These are phyloP conservation scores for Lathronympha strigana DNA, from an alignment of 2,888 invertebrate species.

Conservation along the genomic window DNA sequence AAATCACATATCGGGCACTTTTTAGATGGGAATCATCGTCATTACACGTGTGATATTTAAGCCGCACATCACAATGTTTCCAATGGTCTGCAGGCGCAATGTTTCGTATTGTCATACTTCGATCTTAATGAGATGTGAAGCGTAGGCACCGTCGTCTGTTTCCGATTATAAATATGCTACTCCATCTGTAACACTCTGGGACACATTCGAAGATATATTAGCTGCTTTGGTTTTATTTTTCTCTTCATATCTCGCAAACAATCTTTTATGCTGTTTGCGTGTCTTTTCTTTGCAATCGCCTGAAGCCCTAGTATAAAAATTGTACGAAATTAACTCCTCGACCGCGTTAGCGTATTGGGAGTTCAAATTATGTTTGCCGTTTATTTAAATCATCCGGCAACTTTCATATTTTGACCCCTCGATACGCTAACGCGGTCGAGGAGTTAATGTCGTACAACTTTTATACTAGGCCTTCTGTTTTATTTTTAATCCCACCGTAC, in stretches of 20 bases:
- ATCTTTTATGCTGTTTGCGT: too few relatives aligned
- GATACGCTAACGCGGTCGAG: too few relatives aligned
- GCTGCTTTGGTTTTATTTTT: background rate
- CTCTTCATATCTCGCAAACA: too few relatives aligned
- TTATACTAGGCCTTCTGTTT: slow-evolving; percentile 1
- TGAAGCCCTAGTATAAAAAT: too few relatives aligned
- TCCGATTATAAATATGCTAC: background rate
- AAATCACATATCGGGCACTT: background rate
- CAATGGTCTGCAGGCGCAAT: background rate
- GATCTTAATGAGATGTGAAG: background rate
- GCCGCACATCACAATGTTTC: background rate
- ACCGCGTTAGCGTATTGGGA: too few relatives aligned
- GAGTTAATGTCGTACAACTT: too few relatives aligned
- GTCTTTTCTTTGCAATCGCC: too few relatives aligned
- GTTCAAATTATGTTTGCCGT: too few relatives aligned
- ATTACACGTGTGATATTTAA: background rate
- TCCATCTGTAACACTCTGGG: background rate
- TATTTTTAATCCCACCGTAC: background rate
- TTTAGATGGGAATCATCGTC: background rate
- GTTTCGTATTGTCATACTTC: background rate
- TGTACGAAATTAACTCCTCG: too few relatives aligned
- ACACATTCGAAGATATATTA: background rate
- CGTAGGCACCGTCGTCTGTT: background rate
- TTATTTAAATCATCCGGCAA: too few relatives aligned
- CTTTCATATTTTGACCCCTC: too few relatives aligned